These are phyloP conservation scores for Drosophila pruinosa DNA, from an alignment of 1,140 invertebrate genomes.

Conservation along the genomic window DNA sequence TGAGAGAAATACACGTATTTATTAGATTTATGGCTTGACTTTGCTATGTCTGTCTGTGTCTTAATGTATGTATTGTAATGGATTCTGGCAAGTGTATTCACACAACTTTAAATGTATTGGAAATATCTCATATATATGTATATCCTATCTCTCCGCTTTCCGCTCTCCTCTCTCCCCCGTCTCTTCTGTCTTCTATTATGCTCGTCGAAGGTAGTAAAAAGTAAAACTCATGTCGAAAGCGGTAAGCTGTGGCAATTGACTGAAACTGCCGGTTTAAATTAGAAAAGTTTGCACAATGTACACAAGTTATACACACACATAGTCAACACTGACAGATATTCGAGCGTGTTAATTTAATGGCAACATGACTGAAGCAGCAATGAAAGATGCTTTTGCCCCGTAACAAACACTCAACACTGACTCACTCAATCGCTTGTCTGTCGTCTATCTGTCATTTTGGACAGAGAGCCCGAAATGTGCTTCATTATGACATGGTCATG, in stretches of 20 bases:
- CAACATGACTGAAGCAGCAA: slow-evolving; percentile 41
- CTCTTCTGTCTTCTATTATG: neutral
- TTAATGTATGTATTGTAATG: slow-evolving; percentile 57
- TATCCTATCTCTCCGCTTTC: neutral
- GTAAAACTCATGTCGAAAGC: slow-evolving; percentile 79
- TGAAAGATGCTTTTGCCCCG: slow-evolving; percentile 10
- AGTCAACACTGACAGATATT: slow-evolving; percentile 46
- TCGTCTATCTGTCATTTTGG: slow-evolving; percentile 32
- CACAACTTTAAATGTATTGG: slow-evolving; percentile 79
- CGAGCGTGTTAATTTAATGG: slow-evolving; percentile 78
- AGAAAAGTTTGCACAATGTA: slow-evolving; percentile 79
- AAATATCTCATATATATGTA: slow-evolving; percentile 49
- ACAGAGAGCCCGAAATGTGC: slow-evolving; percentile 8
- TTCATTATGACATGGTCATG: slow-evolving; percentile 52
- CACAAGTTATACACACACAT: slow-evolving; percentile 43
- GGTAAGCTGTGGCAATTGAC: slow-evolving; percentile 79
- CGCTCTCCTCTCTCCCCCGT: neutral
- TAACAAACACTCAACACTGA: slow-evolving; percentile 5
- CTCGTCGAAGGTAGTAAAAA: slow-evolving; percentile 69
- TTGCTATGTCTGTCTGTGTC: slow-evolving; percentile 29
- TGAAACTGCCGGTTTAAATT: slow-evolving; percentile 80
- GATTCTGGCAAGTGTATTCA: slow-evolving; percentile 71
- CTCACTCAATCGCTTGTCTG: neutral
- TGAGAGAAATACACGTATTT: slow-evolving; percentile 71
- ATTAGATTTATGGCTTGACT: slow-evolving; percentile 77